phyloP scores from a whole-genome alignment of 2,888 invertebrate species.

The Aricia artaxerxes region DNA sequence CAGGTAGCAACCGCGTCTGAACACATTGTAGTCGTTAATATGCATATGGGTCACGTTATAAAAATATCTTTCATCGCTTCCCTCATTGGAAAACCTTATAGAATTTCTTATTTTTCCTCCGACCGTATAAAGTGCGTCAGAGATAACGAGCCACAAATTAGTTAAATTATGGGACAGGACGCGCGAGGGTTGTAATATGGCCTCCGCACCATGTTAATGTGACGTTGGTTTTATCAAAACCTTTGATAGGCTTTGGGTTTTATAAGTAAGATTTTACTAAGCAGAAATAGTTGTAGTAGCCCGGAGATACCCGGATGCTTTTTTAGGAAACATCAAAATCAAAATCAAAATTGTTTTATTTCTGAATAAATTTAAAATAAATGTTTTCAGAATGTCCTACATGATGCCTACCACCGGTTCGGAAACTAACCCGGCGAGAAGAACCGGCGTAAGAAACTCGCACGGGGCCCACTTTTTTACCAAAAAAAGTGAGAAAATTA shows the following conservation, averaged over 20 bases:
- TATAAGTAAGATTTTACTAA: too few species aligned
- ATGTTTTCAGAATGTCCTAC: too few species aligned
- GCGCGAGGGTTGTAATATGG: neutral
- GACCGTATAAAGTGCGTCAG: neutral
- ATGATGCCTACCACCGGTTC: too few species aligned
- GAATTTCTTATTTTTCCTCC: neutral
- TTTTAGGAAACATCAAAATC: too few species aligned
- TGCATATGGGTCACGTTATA: neutral
- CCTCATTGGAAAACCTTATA: neutral
- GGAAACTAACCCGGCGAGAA: too few species aligned
- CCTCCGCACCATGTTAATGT: neutral
- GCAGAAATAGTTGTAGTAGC: too few species aligned
- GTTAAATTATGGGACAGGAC: slow-evolving; percentile 8
- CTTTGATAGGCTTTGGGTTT: neutral
- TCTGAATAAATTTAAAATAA: too few species aligned
- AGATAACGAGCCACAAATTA: slow-evolving; percentile 31
- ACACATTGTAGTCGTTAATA: neutral
- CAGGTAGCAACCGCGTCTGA: neutral
- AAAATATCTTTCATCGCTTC: neutral
- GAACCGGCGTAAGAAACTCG: too few species aligned
- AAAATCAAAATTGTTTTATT: too few species aligned
- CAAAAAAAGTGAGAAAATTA: too few species aligned
- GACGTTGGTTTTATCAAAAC: neutral
- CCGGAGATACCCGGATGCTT: too few species aligned
- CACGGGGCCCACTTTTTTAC: too few species aligned